A percentile compares a stretch with the other conserved stretches of the same genome.
These are phyloP conservation scores for silkworm (Bombyx mori) DNA, from an alignment of 1,140 invertebrate species.

Conservation along the genomic window ASM3026992v2 NC_085118.1:7748501-7749000, in stretches of 20 bases:
- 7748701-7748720: not conserved
- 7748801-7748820: too few species aligned
- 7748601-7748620: conserved; percentile 48
- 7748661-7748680: conserved; percentile 46
- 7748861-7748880: not conserved
- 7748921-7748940: too few species aligned
- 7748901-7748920: too few species aligned
- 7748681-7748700: too few species aligned
- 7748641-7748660: conserved; percentile 63
- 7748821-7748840: too few species aligned
- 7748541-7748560: not conserved
- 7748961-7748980: not conserved
- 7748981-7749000: not conserved
- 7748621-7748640: conserved; percentile 37
- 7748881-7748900: too few species aligned
- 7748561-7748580: conserved; percentile 22
- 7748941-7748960: too few species aligned
- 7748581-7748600: conserved; percentile 63
- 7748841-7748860: too few species aligned
- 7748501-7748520: conserved; percentile 2
- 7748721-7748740: not conserved
- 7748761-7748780: too few species aligned
- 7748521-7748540: not conserved
- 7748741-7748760: not conserved
- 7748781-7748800: too few species aligned